Evolutionary conservation across 2,888 invertebrate genomes (phyloP), one percentile per base, ranked within the genome.

Genomic region (Orthosia incerta): DNA sequence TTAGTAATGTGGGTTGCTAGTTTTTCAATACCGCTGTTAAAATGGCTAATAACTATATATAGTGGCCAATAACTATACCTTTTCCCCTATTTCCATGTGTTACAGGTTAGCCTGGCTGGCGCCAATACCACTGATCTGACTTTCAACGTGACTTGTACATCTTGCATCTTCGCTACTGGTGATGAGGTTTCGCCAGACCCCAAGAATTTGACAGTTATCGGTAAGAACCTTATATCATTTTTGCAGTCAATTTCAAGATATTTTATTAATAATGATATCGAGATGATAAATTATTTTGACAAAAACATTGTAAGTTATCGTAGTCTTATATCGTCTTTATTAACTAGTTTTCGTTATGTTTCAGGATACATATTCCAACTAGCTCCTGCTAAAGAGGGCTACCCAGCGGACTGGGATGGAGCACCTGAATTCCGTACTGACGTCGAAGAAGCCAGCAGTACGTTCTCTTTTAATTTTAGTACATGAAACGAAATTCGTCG

Each of bases 331-430:
- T 7, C 16, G 7, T 9, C 7, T 26, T 56, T 23, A 23, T 15
- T 16, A 13, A 13, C 5, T 3, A 13, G 15, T 0, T 11, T 18
- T 2, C 26, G 3, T 7, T 23, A 23, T 2, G 57, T 92, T 93
- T 45, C 92, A 96, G 95, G 93, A 31, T 96, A 91, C 71, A 86
- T 90, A 4, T 94, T 96, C 80, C 90, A 93, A 79, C 78, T 95
- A 4, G 91, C 93, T 31, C 90, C 89, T n/a, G 87, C 86, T 16
- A 80, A 84, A 63, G 84, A 88, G 23, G 91, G 88, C n/a, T 93
- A 90, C 60, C 87, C 86, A 5, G 89, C 93, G 1, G 93, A 95
- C 79, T 96, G 95, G 95, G 89, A 94, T 23, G 83, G 82, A 4
- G 91, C 91, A 16, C 68, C 80, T 0, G 87, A 88, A 61, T 89